Base-by-base conservation (phyloP, 2,797 vertebrate genomes). In the Ispidina picta region DNA sequence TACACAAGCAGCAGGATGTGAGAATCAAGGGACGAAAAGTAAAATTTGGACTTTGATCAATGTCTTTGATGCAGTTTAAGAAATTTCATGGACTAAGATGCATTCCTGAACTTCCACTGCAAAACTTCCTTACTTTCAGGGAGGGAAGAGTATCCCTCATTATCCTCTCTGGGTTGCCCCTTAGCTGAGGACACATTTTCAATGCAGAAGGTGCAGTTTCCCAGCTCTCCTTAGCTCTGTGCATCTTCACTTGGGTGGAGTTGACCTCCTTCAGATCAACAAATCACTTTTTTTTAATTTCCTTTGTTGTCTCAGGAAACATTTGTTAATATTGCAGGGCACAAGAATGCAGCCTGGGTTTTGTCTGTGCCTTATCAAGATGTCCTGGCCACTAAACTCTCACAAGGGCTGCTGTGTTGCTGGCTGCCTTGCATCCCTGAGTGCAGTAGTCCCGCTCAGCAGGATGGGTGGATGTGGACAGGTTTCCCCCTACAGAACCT, bases 341-440 rank as follows among this genome's bases (percentile, higher is more conserved):
- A 31, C 25, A 59, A 70, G 85, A 92, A 92, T 75, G 80, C 43
- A 86, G 73, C 35, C 83, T 91, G 80, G 52, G 16, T 80, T 87
- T 92, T 2, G 1, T 90, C 82, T 41, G 11, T 48, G 39, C 5
- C 37, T 90, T 83, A 77, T 60, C 12, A 0, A 82, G 56, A 52
- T 54, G 58, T 62, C 41, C 49, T n/a, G 37, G 15, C 2, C 25
- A 6, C 37, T 41, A 21, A 85, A 55, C 37, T 68, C 35, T 64
- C 51, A 46, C 3, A 9, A 10, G 0, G 3, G 64, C 37, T 82
- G 16, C 25, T 6, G 21, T 41, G 72, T 12, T 62, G 6, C 26
- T 22, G n/a, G 1, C 44, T 68, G 43, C 9, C 63, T 82, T 58
- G 35, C 17, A 15, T 10, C 52, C 13, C 52, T 6, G 25, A 31